Conservation (phyloP, 1,140 invertebrate genomes). For the Eupeodes corollae region DNA sequence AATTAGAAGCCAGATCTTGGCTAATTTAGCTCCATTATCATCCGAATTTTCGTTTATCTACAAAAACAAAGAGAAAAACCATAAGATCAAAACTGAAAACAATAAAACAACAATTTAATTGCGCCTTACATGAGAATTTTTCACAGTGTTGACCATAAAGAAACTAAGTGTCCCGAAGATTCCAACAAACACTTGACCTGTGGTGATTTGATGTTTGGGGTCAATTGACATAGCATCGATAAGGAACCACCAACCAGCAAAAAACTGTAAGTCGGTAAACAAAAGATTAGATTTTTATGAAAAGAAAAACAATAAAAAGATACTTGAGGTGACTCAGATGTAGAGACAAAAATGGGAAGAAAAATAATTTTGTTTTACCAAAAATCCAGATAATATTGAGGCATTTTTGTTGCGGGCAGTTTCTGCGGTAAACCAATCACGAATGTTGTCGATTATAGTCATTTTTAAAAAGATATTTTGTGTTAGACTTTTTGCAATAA, state of each 20-base stretch:
- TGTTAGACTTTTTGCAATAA: background rate
- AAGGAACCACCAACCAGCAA: slow-evolving; percentile 93
- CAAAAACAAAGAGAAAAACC: no score
- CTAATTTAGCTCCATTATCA: slow-evolving; percentile 63
- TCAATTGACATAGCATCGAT: slow-evolving; percentile 85
- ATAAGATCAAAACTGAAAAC: background rate
- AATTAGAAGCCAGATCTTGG: slow-evolving; percentile 89
- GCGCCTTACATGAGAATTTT: slow-evolving; percentile 72
- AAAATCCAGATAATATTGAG: slow-evolving; percentile 67
- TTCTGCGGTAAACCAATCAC: slow-evolving; percentile 29
- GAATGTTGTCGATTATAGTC: slow-evolving; percentile 22
- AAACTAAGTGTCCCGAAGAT: slow-evolving; percentile 87
- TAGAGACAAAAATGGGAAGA: slow-evolving; percentile 6
- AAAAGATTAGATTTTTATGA: slow-evolving; percentile 1
- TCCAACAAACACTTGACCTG: slow-evolving; percentile 87
- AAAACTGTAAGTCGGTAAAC: slow-evolving; percentile 59
- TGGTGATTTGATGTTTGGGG: slow-evolving; percentile 42
- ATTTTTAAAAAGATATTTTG: slow-evolving; percentile 12
- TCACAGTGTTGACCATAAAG: slow-evolving; percentile 95
- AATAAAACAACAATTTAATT: slow-evolving; percentile 14
- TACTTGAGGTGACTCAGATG: slow-evolving; percentile 2
- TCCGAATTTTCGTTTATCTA: slow-evolving; percentile 32
- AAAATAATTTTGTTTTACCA: slow-evolving; percentile 47
- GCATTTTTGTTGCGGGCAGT: slow-evolving; percentile 71
- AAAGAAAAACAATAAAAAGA: background rate